Percentiles rank a stretch among this genome's conserved stretches.
Evolutionary conservation across 2,888 invertebrate species (phyloP).

Genomic region (Bombylius discolor): DNA sequence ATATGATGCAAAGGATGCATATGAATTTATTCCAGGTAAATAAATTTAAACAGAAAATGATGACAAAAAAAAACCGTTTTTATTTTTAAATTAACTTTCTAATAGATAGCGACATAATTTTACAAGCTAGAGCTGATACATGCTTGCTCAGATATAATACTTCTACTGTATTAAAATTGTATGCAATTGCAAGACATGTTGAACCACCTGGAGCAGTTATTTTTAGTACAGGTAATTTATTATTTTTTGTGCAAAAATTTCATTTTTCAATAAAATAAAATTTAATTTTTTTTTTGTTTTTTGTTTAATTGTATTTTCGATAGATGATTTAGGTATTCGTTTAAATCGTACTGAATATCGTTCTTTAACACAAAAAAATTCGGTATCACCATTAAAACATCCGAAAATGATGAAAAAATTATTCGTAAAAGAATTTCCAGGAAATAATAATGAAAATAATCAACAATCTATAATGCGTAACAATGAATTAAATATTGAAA

Average conservation of each 20-base stretch:
- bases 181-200: constrained; percentile 47
- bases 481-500: background rate
- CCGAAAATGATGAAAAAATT: constrained; percentile 35
- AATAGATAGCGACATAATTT: constrained; percentile 32
- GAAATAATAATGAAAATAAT: background rate
- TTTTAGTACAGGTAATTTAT: constrained; percentile 50
- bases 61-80: background rate
- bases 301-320: background rate
- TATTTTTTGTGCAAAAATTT: background rate
- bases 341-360: constrained; percentile 36
- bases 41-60: too few relatives aligned
- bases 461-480: background rate
- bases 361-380: constrained; percentile 21
- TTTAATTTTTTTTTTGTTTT: background rate
- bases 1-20: constrained; percentile 39
- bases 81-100: background rate
- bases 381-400: constrained; percentile 31
- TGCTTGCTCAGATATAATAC: constrained; percentile 59
- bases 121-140: constrained; percentile 43
- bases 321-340: constrained; percentile 32
- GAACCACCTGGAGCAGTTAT: constrained; percentile 58
- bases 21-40: constrained; percentile 38
- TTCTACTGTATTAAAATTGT: constrained; percentile 49
- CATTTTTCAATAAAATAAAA: background rate
- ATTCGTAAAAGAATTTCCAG: constrained; percentile 9